Evolutionary conservation across 2,797 vertebrate species (phyloP).

Genomic region (Pangasius sanitwongsei): DNA sequence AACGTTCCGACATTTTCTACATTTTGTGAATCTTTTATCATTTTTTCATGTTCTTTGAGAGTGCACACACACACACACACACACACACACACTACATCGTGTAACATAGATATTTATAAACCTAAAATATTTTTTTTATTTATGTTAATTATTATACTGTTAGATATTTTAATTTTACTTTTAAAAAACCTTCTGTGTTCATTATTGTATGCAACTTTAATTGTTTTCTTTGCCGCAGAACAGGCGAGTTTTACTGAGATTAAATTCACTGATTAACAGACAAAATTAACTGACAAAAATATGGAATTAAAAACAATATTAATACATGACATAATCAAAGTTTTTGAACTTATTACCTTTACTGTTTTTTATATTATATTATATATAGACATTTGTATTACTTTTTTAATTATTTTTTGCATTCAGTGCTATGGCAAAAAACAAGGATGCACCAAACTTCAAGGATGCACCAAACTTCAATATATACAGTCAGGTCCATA

Average conservation of each 20-base stretch:
- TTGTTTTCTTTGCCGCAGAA: neutral
- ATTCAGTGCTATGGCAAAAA: too few species aligned
- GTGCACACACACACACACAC: neutral
- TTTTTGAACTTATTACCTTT: neutral
- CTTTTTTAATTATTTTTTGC: too few species aligned
- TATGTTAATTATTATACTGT: neutral
- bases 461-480: too few species aligned
- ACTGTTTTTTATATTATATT: neutral
- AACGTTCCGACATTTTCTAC: slow-evolving; percentile 69
- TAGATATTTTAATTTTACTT: neutral
- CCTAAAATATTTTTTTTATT: neutral
- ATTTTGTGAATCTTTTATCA: slow-evolving; percentile 59
- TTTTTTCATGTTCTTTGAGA: slow-evolving; percentile 22
- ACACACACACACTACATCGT: neutral
- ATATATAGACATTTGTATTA: neutral
- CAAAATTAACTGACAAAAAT: neutral
- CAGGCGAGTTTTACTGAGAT: neutral
- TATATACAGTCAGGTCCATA: too few species aligned
- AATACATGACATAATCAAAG: neutral
- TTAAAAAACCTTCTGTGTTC: neutral
- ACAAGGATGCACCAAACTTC: too few species aligned
- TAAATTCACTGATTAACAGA: neutral
- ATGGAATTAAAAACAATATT: neutral
- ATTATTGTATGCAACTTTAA: neutral
- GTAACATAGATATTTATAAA: neutral